phyloP scores from a whole-genome alignment of 2,888 invertebrate genomes.

The Drosophila testacea region DNA sequence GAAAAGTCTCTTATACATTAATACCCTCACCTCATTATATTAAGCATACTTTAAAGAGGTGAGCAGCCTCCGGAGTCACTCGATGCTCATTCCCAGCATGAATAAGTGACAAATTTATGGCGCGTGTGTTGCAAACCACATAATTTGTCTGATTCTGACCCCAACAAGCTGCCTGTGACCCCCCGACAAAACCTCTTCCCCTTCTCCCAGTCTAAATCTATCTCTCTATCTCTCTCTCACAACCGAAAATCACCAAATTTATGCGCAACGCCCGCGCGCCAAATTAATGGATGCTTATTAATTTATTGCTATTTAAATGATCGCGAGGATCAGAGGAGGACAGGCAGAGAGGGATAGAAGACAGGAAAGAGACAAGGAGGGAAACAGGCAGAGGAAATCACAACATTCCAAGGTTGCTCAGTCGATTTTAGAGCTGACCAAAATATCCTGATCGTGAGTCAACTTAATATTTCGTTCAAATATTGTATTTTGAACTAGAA shows the following conservation, averaged over 20 bases:
- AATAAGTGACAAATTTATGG: constrained; percentile 79
- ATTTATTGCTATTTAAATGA: constrained; percentile 80
- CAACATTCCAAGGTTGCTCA: constrained; percentile 70
- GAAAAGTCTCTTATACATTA: constrained; percentile 29
- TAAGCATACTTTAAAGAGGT: constrained; percentile 40
- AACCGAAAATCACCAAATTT: constrained; percentile 68
- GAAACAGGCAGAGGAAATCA: constrained; percentile 2
- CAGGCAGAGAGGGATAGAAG: constrained; percentile 1
- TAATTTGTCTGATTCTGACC: constrained; percentile 75
- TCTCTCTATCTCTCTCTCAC: constrained; percentile 5
- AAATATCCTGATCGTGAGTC: constrained; percentile 2
- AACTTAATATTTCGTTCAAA: not conserved
- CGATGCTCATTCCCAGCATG: constrained; percentile 27
- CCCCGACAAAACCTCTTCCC: not conserved
- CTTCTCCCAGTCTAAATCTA: constrained; percentile 5
- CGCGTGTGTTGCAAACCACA: constrained; percentile 79
- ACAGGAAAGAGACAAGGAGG: not conserved
- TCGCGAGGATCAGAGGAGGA: constrained; percentile 55
- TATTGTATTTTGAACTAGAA: not conserved
- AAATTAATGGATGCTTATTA: constrained; percentile 80
- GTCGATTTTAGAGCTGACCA: constrained; percentile 31
- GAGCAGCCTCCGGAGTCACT: constrained; percentile 45
- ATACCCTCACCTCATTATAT: constrained; percentile 56
- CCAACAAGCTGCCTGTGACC: constrained; percentile 23
- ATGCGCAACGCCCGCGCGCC: constrained; percentile 76